Evolutionary conservation across 2,888 invertebrate species (phyloP).

Genomic region (Drosophila anomalipes): DNA sequence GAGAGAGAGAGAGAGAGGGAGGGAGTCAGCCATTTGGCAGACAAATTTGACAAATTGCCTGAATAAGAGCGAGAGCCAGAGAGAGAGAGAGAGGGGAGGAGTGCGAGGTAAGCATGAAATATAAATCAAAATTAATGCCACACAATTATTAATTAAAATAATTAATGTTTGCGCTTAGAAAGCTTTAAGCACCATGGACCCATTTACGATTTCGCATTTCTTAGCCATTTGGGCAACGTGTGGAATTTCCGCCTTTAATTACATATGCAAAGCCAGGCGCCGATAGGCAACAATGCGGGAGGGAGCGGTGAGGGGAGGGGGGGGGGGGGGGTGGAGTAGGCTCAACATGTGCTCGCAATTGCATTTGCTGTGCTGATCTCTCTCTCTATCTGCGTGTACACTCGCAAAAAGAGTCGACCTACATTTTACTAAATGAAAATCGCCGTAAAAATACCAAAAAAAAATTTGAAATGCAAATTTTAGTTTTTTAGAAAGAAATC

Average conservation of each 20-base stretch:
- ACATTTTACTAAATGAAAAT: not conserved
- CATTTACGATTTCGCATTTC: slow-evolving; percentile 58
- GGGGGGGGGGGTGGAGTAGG: not conserved
- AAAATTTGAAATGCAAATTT: not conserved
- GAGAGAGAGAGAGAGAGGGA: not conserved
- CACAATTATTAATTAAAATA: slow-evolving; percentile 79
- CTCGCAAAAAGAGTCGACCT: not conserved
- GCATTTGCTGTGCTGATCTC: slow-evolving; percentile 38
- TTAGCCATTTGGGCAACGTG: slow-evolving; percentile 54
- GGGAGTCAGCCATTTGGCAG: slow-evolving; percentile 4
- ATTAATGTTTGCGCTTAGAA: slow-evolving; percentile 66
- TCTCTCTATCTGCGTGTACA: not conserved
- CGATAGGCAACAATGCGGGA: slow-evolving; percentile 3
- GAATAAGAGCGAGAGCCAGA: not conserved
- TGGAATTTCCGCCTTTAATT: slow-evolving; percentile 57
- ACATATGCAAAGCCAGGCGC: slow-evolving; percentile 70
- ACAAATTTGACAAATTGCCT: slow-evolving; percentile 19
- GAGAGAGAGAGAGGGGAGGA: not conserved
- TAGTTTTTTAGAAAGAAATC: not conserved
- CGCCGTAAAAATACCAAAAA: not conserved
- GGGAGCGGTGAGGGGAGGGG: not conserved
- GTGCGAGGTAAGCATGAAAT: slow-evolving; percentile 12
- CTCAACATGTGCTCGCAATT: slow-evolving; percentile 65
- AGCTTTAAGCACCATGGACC: slow-evolving; percentile 21
- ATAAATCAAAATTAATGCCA: slow-evolving; percentile 80